Evolutionary conservation across 2,113 vertebrate genomes (phyloP), one percentile per base, ranked within the genome.

Genomic region (Emberiza fucata): DNA sequence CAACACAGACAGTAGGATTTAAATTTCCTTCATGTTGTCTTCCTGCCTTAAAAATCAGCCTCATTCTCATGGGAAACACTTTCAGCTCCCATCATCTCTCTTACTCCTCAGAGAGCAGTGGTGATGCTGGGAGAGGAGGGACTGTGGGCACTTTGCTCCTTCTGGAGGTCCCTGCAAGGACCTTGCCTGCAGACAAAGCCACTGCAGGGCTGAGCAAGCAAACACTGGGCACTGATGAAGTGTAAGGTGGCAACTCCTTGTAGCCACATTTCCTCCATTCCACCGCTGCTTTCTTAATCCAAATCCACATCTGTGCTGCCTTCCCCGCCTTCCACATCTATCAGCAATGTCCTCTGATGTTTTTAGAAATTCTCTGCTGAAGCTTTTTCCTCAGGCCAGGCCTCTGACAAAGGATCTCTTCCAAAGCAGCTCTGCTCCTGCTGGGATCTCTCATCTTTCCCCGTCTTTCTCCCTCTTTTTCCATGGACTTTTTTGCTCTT

Each of bases 21-120:
- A 72, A 42, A 89, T 92, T 42, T 76, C 81, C 87, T 95, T 86
- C 63, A 76, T 61, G 57, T 75, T 65, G n/a, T 48, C 42, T 24
- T 83, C 72, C 44, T 84, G 68, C 77, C 70, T 80, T 59, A 66
- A 88, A 84, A 60, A 56, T 60, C 12, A 2, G 11, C 80, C 37
- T 71, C 4, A 10, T 92, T 96, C 93, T 82, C 89, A 37, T 81
- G 94, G 78, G 95, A 96, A 97, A 81, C 19, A 7, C 56, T 86
- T 63, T 37, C 22, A 84, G 35, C 47, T 81, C 39, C 65, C 35
- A 4, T 28, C 5, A 0, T 12, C 44, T 10, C 63, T 76, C 44
- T 47, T 14, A 73, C 45, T 80, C 22, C 59, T 53, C 68, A 28
- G 80, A 56, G 19, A 1, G 5, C 44, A 47, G 39, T 3, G 42